Conservation (phyloP, 2,888 invertebrate genomes). For the Steromphala cineraria region DNA sequence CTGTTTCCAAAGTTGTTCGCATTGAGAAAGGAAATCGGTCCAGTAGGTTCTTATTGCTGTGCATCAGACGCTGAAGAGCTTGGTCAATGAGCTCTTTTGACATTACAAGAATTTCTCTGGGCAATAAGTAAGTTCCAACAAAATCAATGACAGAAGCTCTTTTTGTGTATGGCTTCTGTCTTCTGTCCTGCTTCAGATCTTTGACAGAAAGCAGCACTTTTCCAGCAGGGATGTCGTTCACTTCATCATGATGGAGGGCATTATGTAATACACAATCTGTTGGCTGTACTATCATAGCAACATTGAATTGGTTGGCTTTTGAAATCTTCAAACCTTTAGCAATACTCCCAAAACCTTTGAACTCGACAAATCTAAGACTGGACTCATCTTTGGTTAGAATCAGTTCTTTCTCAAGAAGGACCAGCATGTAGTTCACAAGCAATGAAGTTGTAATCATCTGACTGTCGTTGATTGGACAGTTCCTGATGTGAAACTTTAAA, state of each 20-base stretch:
- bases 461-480: slow-evolving; percentile 45
- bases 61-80: slow-evolving; percentile 51
- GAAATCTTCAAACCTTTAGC: slow-evolving; percentile 47
- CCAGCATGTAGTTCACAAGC: slow-evolving; percentile 54
- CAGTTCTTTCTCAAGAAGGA: slow-evolving; percentile 53
- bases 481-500: slow-evolving; percentile 49
- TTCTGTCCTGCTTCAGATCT: slow-evolving; percentile 4
- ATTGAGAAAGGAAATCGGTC: slow-evolving; percentile 60
- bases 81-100: slow-evolving; percentile 49
- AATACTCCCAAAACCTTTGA: slow-evolving; percentile 55
- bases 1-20: slow-evolving; percentile 42
- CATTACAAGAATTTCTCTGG: slow-evolving; percentile 40
- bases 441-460: slow-evolving; percentile 50
- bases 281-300: slow-evolving; percentile 51
- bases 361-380: slow-evolving; percentile 48
- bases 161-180: slow-evolving; percentile 16
- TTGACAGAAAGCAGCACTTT: slow-evolving; percentile 48
- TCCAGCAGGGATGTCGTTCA: slow-evolving; percentile 51
- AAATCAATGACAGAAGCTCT: slow-evolving; percentile 19
- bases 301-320: slow-evolving; percentile 54
- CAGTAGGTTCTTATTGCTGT: slow-evolving; percentile 44
- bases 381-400: slow-evolving; percentile 24
- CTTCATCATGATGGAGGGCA: slow-evolving; percentile 36
- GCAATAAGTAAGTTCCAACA: slow-evolving; percentile 28
- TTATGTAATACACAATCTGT: slow-evolving; percentile 31